Percentiles rank a stretch among this genome's conserved stretches.
Evolutionary conservation across 2,888 invertebrate species (phyloP).

Genomic region (Polydrusus tereticollis): DNA sequence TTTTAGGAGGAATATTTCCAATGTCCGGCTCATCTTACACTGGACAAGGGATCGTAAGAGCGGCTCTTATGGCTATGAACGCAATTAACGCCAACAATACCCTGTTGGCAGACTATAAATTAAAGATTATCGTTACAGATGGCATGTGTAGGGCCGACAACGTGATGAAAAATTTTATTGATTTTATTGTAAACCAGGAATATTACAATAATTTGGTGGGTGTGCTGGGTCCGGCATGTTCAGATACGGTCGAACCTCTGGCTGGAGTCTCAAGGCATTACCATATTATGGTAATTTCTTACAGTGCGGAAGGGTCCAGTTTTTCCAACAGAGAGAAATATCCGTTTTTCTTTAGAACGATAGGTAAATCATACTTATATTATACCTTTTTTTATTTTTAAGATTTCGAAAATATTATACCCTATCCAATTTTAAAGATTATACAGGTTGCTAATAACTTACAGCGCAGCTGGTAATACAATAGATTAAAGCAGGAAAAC

Average conservation of each 20-base stretch:
- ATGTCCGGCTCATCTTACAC: slow-evolving; percentile 72
- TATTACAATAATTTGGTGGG: slow-evolving; percentile 71
- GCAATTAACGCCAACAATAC: slow-evolving; percentile 74
- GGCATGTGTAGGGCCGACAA: slow-evolving; percentile 80
- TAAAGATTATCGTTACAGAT: slow-evolving; percentile 72
- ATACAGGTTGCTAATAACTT: too few species aligned
- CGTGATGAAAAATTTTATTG: slow-evolving; percentile 82
- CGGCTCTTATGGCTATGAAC: slow-evolving; percentile 74
- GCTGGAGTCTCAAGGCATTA: slow-evolving; percentile 83
- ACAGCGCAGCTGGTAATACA: too few species aligned
- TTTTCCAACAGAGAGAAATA: slow-evolving; percentile 78
- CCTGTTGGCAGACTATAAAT: slow-evolving; percentile 73
- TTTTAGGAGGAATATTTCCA: slow-evolving; percentile 78
- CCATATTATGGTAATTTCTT: slow-evolving; percentile 80
- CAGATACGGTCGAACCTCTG: slow-evolving; percentile 84
- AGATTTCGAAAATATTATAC: not conserved
- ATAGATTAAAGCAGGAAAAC: too few species aligned
- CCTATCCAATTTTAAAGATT: too few species aligned
- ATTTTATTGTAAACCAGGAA: slow-evolving; percentile 70
- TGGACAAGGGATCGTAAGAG: slow-evolving; percentile 73
- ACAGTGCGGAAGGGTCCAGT: slow-evolving; percentile 82
- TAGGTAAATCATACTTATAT: slow-evolving; percentile 67
- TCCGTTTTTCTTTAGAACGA: slow-evolving; percentile 85
- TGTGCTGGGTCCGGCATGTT: slow-evolving; percentile 84
- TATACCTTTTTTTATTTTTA: not conserved